These are phyloP conservation scores for Otus sunia DNA, from an alignment of 2,113 vertebrate species.

Conservation along the genomic window DNA sequence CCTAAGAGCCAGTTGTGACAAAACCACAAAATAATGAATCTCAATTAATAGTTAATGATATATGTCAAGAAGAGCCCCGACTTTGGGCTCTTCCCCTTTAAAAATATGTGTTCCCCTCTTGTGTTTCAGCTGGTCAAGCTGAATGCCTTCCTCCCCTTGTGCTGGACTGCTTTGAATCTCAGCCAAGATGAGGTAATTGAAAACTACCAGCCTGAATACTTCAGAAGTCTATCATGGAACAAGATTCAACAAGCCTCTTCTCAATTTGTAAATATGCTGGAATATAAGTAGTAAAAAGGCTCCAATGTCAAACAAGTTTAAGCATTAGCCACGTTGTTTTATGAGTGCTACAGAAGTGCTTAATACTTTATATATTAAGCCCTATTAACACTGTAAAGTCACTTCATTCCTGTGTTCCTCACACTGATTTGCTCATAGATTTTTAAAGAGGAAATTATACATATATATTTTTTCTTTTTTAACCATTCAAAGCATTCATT, in stretches of 20 bases:
- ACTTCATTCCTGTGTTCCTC: background rate
- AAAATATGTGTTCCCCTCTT: background rate
- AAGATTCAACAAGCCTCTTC: conserved; percentile 68
- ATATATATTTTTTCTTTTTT: background rate
- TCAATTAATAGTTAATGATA: conserved; percentile 70
- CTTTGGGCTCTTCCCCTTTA: conserved; percentile 18
- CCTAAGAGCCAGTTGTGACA: conserved; percentile 67
- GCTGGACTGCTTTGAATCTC: conserved; percentile 33
- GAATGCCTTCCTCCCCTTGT: background rate
- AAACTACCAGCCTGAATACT: conserved; percentile 52
- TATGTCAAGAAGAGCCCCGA: conserved; percentile 5
- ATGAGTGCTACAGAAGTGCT: background rate
- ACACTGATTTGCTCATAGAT: background rate
- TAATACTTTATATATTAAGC: background rate
- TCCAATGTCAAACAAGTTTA: conserved; percentile 66
- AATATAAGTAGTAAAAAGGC: conserved; percentile 56
- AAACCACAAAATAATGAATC: conserved; percentile 70
- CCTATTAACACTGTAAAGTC: conserved; percentile 27
- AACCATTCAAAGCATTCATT: background rate
- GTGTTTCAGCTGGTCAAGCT: conserved; percentile 50
- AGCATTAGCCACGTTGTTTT: conserved; percentile 27
- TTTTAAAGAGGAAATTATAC: background rate
- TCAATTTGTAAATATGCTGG: conserved; percentile 63
- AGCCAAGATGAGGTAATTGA: conserved; percentile 62
- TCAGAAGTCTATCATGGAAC: conserved; percentile 52